These are phyloP conservation scores for Fregetta grallaria DNA, from an alignment of 2,113 vertebrate species.

Conservation along the genomic window DNA sequence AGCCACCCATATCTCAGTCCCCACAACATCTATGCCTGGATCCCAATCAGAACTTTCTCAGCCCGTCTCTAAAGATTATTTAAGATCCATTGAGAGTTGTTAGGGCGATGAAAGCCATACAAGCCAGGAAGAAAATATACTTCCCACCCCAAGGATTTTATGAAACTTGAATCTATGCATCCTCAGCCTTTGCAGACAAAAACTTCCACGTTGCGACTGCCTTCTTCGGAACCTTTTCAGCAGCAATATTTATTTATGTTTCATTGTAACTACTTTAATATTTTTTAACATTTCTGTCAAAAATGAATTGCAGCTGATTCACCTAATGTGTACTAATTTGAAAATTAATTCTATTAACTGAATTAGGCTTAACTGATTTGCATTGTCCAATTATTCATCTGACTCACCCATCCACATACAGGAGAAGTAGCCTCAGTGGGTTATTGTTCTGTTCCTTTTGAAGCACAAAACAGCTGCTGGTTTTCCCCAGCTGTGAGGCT, in stretches of 20 bases:
- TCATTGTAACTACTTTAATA: not conserved
- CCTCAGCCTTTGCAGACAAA: not conserved
- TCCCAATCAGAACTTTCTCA: not conserved
- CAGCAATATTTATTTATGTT: conserved; percentile 11
- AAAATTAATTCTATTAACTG: conserved; percentile 51
- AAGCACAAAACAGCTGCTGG: not conserved
- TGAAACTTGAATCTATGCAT: not conserved
- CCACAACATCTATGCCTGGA: not conserved
- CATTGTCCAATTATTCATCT: conserved; percentile 19
- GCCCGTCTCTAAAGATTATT: not conserved
- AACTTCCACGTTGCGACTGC: not conserved
- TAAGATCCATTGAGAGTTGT: not conserved
- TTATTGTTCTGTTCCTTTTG: conserved; percentile 13
- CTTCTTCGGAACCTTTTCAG: not conserved
- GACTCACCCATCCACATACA: not conserved
- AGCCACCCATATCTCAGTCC: not conserved
- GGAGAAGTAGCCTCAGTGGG: not conserved
- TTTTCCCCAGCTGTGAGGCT: conserved; percentile 22
- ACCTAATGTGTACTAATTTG: conserved; percentile 39
- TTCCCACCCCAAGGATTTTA: not conserved
- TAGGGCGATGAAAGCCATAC: not conserved
- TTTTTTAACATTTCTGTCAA: conserved; percentile 34
- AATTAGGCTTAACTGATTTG: conserved; percentile 41
- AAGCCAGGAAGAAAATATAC: not conserved
- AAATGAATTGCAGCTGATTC: conserved; percentile 34